Evolutionary conservation across 2,113 vertebrate species (phyloP), one percentile per base, ranked within the genome.

Genomic region (Dendrocopos noguchii): DNA sequence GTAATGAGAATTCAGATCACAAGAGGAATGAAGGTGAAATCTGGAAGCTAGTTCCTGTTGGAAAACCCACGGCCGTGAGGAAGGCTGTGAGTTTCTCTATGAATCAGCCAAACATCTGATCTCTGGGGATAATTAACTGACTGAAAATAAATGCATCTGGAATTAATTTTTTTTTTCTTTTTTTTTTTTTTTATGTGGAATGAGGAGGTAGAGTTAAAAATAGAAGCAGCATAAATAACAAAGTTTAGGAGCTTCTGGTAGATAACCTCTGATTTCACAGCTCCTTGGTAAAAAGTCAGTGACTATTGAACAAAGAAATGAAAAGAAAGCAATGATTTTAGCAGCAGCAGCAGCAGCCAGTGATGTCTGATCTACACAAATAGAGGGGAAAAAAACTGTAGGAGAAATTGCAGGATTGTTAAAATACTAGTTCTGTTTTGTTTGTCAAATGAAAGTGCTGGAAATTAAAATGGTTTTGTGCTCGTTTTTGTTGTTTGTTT

Each of bases 71-170:
- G 10, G 63, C 66, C 0, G 21, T 59, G 66, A 92, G 80, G 66
- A 95, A 95, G 80, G 59, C 59, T 90, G 33, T 28, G 79, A 90
- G 70, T 84, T 93, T 91, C 70, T 82, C 50, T 94, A 79, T 95
- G 93, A 95, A 95, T 95, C 95, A 95, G 94, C 92, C 90, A 96
- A 90, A 90, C 92, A 84, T 91, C 92, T 95, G 92, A 90, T 94
- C 92, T 95, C 84, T 81, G 39, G 21, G 44, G 46, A 76, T 93
- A 93, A 95, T 94, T 95, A 94, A 70, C 76, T 65, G 50, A 55
- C 79, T 92, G 86, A 90, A 96, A 95, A 94, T 88, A 94, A 91
- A 92, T 63, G 56, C 70, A 88, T 72, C 36, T 79, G 88, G 86
- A 93, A 46, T 36, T 52, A 22, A 22, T 27, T 10, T 27, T 24